Evolutionary conservation across 1,140 invertebrate species (phyloP).

Genomic region (Calliopsis andreniformis): DNA sequence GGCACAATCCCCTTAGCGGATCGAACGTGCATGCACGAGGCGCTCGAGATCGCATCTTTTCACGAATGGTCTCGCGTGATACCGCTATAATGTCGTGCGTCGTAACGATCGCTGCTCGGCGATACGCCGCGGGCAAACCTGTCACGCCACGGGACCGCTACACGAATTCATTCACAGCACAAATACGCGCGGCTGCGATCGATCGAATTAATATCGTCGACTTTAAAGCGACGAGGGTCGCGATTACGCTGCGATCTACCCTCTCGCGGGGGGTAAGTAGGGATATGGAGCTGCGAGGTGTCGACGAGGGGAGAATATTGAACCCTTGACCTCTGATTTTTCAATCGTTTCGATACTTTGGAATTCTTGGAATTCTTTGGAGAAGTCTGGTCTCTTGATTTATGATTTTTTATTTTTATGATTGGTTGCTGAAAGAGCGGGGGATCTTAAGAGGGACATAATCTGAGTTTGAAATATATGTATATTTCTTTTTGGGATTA

Average conservation of each 20-base stretch:
- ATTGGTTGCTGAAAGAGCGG: too few relatives aligned
- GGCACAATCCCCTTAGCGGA: constrained; percentile 59
- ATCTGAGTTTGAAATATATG: too few relatives aligned
- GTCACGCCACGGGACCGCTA: constrained; percentile 19
- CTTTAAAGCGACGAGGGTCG: background rate
- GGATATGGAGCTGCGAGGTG: too few relatives aligned
- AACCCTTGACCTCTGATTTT: too few relatives aligned
- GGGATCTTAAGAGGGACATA: too few relatives aligned
- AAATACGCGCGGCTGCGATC: constrained; percentile 21
- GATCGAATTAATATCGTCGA: constrained; percentile 45
- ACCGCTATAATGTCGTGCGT: constrained; percentile 60
- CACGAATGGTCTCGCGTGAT: constrained; percentile 62
- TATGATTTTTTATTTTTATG: too few relatives aligned
- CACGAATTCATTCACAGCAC: background rate
- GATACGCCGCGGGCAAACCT: constrained; percentile 29
- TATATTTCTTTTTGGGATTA: too few relatives aligned
- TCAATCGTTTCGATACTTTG: too few relatives aligned
- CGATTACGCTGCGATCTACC: background rate
- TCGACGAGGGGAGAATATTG: too few relatives aligned
- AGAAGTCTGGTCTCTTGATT: too few relatives aligned
- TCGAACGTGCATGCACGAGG: constrained; percentile 58
- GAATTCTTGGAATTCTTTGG: too few relatives aligned
- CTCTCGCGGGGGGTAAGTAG: too few relatives aligned
- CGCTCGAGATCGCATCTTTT: constrained; percentile 58
- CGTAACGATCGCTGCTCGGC: constrained; percentile 47